Evolutionary conservation across 1,140 invertebrate species (phyloP), one percentile per base, ranked within the genome.

Genomic region (Dryas iulia): DNA sequence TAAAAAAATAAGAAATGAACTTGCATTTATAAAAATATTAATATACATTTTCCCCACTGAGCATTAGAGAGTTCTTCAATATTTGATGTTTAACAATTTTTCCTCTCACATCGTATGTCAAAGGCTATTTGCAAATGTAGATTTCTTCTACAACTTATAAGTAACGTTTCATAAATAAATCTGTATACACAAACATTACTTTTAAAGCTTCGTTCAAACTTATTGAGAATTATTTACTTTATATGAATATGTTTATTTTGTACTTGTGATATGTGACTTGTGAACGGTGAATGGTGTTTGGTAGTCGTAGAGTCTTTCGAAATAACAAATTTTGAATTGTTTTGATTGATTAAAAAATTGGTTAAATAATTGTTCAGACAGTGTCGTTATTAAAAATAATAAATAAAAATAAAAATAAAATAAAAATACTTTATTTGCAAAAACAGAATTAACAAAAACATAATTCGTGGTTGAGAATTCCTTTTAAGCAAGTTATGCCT

Each of bases 91-190:
- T 47, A 21, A 47, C 14, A 35, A 10, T 47, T 47, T 47, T 47
- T 47, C 39, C 39, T 47, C 18, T 47, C 14, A 47, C 18, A 47
- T 47, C 39, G 14, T 47, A 12, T 21, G 6, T 47, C 39, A 47
- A 47, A 47, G 39, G 39, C 39, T 47, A 47, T 47, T 47, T 47
- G 39, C 39, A 47, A 47, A 47, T 47, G 39, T 47, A 47, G n/a
- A 47, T 47, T 47, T 18, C 39, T 21, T 47, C 14, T 47, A 47
- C 14, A 47, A 47, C 39, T 47, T 47, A 47, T 47, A 47, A 47
- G 39, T 47, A 47, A 47, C 14, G 3, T 47, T 14, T 47, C 39
- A 47, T 47, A 47, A 47, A 47, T 47, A 47, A 47, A 47, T 47
- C 39, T 18, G 14, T 47, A 47, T 47, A 47, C 39, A 47, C 39